Conservation (phyloP, 64 coral and sea anemone genomes). For the Stichodactyla mertensii region DNA sequence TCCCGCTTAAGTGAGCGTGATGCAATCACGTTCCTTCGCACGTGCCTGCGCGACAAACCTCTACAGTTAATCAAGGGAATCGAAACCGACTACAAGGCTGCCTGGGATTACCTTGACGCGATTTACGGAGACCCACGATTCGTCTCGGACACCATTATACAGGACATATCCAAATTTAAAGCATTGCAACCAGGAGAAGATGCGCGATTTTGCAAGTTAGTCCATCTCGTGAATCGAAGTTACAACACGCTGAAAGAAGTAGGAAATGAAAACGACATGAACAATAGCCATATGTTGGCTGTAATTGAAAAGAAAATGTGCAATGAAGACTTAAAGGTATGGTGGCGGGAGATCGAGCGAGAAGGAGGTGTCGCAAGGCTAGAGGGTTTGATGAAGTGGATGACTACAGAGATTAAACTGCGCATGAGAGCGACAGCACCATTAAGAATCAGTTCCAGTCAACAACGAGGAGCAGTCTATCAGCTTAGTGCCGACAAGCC, state of each 20-base stretch:
- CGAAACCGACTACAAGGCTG: constrained; percentile 27
- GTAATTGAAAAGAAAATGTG: constrained; percentile 64
- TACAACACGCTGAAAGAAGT: constrained; percentile 31
- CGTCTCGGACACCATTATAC: neutral
- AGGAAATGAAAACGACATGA: constrained; percentile 22
- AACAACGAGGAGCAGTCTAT: neutral
- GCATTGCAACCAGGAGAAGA: constrained; percentile 24
- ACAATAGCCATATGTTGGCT: constrained; percentile 39
- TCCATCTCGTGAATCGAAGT: constrained; percentile 23
- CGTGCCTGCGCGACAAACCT: constrained; percentile 25
- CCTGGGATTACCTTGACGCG: constrained; percentile 21
- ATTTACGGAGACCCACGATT: constrained; percentile 30
- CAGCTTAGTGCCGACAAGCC: neutral
- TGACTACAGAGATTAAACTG: constrained; percentile 48
- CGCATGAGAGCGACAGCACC: constrained; percentile 59
- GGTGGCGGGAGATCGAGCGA: constrained; percentile 40
- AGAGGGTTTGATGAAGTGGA: constrained; percentile 29
- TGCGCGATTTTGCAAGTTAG: constrained; percentile 46
- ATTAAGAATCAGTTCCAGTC: neutral
- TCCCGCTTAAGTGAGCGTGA: constrained; percentile 21
- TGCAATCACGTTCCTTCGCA: constrained; percentile 13
- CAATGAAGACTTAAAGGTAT: constrained; percentile 60
- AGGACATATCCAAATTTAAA: constrained; percentile 23
- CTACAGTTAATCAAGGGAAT: constrained; percentile 39
- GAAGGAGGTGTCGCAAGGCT: constrained; percentile 37